A percentile compares a stretch with the other conserved stretches of the same genome.
phyloP scores from a whole-genome alignment of 1,140 invertebrate genomes.

The Trissolcus basalis region DNA sequence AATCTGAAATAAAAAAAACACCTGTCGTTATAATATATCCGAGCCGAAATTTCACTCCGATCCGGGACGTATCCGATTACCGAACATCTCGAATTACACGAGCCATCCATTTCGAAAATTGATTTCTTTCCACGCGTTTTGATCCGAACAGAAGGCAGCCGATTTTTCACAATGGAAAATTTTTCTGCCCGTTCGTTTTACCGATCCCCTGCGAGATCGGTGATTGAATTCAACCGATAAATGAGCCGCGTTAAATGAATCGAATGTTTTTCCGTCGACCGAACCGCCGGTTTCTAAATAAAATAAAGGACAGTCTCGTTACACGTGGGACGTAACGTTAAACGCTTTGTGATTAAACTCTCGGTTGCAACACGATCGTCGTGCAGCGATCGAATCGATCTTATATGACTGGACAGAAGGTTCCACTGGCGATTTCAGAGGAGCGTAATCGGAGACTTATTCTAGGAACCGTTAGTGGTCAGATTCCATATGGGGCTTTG shows the following conservation, averaged over 20 bases:
- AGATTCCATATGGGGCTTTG: constrained; percentile 48
- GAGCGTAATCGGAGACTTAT: constrained; percentile 20
- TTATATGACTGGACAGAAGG: constrained; percentile 28
- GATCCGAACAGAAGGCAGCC: too few relatives aligned
- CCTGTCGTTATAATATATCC: too few relatives aligned
- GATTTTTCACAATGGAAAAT: too few relatives aligned
- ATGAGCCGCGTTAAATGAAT: neutral
- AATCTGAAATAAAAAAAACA: too few relatives aligned
- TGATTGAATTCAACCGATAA: too few relatives aligned
- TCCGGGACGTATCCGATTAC: too few relatives aligned
- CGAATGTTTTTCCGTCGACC: neutral
- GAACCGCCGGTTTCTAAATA: neutral
- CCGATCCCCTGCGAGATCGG: too few relatives aligned
- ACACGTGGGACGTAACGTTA: constrained; percentile 18
- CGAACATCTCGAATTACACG: too few relatives aligned
- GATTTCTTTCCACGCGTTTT: too few relatives aligned
- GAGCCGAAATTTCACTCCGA: too few relatives aligned
- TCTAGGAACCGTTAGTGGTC: constrained; percentile 30
- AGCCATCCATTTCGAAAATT: too few relatives aligned
- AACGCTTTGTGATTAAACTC: constrained; percentile 25
- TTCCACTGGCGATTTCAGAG: constrained; percentile 24
- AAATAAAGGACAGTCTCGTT: neutral
- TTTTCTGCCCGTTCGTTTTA: too few relatives aligned
- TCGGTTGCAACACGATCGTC: constrained; percentile 31
- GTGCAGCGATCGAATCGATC: constrained; percentile 36